Evolutionary conservation across 2,888 invertebrate genomes (phyloP).

Genomic region (Cataglyphis altisquamis): DNA sequence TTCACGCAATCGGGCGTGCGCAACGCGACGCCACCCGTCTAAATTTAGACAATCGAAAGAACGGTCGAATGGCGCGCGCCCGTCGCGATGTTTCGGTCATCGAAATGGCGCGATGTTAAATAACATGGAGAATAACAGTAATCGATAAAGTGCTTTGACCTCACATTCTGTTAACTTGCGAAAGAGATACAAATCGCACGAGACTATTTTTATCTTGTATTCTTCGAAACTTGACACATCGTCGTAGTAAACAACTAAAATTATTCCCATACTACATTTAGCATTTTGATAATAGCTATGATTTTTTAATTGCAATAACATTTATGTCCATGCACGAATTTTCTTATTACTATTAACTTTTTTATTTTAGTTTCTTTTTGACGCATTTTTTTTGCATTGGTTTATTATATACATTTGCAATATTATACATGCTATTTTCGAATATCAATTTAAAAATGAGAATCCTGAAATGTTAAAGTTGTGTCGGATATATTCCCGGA

Average conservation of each 20-base stretch:
- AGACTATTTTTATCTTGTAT: neutral
- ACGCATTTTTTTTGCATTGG: neutral
- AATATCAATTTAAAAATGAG: constrained; percentile 7
- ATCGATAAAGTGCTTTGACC: constrained; percentile 46
- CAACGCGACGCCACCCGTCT: constrained; percentile 62
- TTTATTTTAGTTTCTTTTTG: neutral
- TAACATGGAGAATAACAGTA: constrained; percentile 32
- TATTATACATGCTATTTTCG: neutral
- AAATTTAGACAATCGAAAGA: constrained; percentile 70
- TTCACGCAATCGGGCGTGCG: constrained; percentile 71
- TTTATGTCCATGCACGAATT: neutral
- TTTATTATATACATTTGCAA: neutral
- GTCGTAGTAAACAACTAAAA: neutral
- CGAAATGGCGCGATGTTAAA: constrained; percentile 39
- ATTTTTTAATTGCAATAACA: neutral
- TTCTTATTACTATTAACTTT: constrained; percentile 1
- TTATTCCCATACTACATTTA: neutral
- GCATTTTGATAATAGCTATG: neutral
- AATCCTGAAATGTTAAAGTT: neutral
- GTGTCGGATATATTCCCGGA: neutral
- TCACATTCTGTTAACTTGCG: constrained; percentile 36
- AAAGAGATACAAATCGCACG: neutral
- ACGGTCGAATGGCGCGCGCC: constrained; percentile 25
- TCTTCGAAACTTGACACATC: neutral
- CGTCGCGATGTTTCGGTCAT: constrained; percentile 48